Evolutionary conservation across 2,888 invertebrate genomes (phyloP), one percentile per base, ranked within the genome.

Genomic region (Cecidostiba fungosa): DNA sequence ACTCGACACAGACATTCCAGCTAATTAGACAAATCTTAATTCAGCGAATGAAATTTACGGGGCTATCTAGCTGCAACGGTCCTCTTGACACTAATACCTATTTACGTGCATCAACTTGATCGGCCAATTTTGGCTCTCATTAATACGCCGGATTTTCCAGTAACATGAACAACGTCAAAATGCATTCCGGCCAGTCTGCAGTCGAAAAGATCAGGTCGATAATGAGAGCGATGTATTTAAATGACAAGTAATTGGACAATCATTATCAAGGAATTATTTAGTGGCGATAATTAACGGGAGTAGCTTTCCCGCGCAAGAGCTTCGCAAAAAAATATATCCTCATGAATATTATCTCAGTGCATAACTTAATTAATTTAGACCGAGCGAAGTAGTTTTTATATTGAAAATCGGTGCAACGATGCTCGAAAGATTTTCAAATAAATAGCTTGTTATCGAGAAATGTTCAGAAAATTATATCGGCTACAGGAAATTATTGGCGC

Each of bases 1-100:
- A 19, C n/a, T 59, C 23, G 4, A 59, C 2, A 59, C n/a, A 59
- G 54, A 8, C 19, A 59, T 16, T 29, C 26, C 29, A 14, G 66
- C 66, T 29, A 66, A 66, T 66, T 66, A 29, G 66, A 16, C 66
- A 23, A 66, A 66, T 66, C 66, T 29, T 66, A 66, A 66, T 16
- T 66, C 29, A 14, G 26, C 66, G 14, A 29, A 29, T 59, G 23
- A 59, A 59, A 59, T 59, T 54, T 3, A 1, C n/a, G 54, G 6
- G n/a, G n/a, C n/a, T 59, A 23, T 59, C n/a, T n/a, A 59, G 6
- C n/a, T 23, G 66, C 8, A 26, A 26, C 26, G 26, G 12, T 66
- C 26, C 66, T 66, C n/a, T 66, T 3, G 66, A 29, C 26, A 29
- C n/a, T 29, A 29, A 66, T 66, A 8, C 66, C 66, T 14, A 29